phyloP scores from a whole-genome alignment of 2,888 invertebrate genomes.

The Macroteleia sp. region DNA sequence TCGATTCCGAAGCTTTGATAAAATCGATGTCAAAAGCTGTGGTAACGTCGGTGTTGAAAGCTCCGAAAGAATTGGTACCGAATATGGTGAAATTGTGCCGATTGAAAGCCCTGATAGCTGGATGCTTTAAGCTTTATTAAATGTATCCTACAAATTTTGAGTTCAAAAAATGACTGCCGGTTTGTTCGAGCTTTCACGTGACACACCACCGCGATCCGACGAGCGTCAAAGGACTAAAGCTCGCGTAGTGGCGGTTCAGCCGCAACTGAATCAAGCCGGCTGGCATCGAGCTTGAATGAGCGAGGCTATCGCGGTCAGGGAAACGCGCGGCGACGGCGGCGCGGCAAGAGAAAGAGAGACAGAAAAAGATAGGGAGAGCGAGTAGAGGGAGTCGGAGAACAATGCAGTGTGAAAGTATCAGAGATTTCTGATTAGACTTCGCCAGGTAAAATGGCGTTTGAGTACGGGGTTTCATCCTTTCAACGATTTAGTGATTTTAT shows the following conservation, averaged over 20 bases:
- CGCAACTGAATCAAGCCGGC: constrained; percentile 77
- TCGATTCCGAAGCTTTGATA: too few relatives aligned
- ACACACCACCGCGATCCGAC: constrained; percentile 29
- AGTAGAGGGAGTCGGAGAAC: constrained; percentile 32
- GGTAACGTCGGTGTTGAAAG: too few relatives aligned
- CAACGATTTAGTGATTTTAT: too few relatives aligned
- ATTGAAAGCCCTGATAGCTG: too few relatives aligned
- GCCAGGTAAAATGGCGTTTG: constrained; percentile 34
- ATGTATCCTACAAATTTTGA: too few relatives aligned
- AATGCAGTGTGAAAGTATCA: constrained; percentile 46
- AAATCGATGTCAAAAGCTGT: too few relatives aligned
- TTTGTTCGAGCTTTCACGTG: constrained; percentile 60
- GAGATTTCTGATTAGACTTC: constrained; percentile 50
- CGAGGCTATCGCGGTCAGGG: constrained; percentile 69
- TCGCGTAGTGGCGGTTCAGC: constrained; percentile 79
- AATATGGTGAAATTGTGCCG: too few relatives aligned
- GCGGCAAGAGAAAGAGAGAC: constrained; percentile 21
- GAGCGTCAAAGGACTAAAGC: constrained; percentile 66
- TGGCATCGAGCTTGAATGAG: constrained; percentile 80
- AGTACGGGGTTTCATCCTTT: constrained; percentile 15
- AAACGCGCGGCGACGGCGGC: constrained; percentile 62
- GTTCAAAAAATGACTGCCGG: too few relatives aligned
- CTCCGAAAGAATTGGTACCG: too few relatives aligned
- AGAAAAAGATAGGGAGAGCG: constrained; percentile 9
- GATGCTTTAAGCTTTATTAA: too few relatives aligned